Evolutionary conservation across 2,888 invertebrate genomes (phyloP), one percentile per base, ranked within the genome.

Genomic region (Ophion costatus): DNA sequence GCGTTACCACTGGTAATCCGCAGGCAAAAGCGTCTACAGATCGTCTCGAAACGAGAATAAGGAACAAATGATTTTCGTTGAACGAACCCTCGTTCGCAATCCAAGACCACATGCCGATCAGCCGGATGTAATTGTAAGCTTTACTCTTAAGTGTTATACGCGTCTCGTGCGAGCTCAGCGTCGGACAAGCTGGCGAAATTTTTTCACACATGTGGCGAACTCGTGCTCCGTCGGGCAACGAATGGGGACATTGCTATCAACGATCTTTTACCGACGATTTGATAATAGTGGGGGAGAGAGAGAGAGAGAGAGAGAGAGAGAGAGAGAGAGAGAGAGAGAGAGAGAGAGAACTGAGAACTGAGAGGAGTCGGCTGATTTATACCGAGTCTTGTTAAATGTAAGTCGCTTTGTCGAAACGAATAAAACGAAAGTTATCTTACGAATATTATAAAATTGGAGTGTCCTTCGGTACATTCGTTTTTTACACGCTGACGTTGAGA

Each of bases 381-480:
- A 33, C 63, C 33, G 22, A 74, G 20, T 73, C 61, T 20, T 75
- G 75, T 70, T 75, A 11, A 81, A 74, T 84, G 79, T 84, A 84
- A 73, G 70, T 66, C 20, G 51, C 67, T 66, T 66, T 66, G 70
- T 76, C 67, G 66, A 73, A 63, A 73, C 29, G 20, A 85, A 85
- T 80, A 82, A 51, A 85, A 82, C 61, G 76, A 82, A 82, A 80
- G 56, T 79, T 67, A 75, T 22, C 24, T 7, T 63, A 22, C n/a
- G 29, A 42, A n/a, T 14, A 51, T 51, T 51, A 5, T 51, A 17
- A 51, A 17, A 51, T 51, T 4, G 51, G 1, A 51, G 51, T 17
- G 51, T 51, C 51, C 17, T 14, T 2, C 14, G 10, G 33, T 24
- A 75, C 61, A 14, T 45, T 7, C 56, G 45, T n/a, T 38, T 57